A percentile compares a stretch with the other conserved stretches of the same genome.
Evolutionary conservation across 2,888 invertebrate species (phyloP).

Genomic region (Tipula helvola): DNA sequence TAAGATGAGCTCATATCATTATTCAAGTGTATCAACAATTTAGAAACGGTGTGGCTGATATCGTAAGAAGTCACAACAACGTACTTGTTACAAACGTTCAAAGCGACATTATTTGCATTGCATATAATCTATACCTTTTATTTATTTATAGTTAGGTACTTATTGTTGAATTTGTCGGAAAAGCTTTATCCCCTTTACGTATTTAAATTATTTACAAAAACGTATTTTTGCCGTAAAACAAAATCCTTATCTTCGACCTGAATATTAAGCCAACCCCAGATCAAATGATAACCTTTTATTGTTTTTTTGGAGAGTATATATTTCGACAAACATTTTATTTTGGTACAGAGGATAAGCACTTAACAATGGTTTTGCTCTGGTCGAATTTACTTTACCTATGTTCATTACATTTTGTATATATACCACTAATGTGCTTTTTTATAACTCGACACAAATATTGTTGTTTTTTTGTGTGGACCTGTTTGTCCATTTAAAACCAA

Average conservation of each 20-base stretch:
- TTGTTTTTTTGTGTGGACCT: background rate
- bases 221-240: background rate
- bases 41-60: too few species aligned
- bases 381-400: background rate
- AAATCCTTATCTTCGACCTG: background rate
- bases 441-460: background rate
- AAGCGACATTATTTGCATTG: background rate
- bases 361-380: background rate
- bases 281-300: background rate
- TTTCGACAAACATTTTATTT: background rate
- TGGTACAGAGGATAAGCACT: background rate
- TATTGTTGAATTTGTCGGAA: background rate
- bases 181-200: background rate
- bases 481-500: background rate
- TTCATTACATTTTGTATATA: too few species aligned
- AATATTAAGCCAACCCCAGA: background rate
- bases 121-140: background rate
- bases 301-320: background rate
- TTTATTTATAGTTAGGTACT: background rate
- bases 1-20: background rate
- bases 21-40: background rate
- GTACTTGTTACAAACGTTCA: background rate
- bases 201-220: background rate
- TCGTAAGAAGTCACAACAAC: background rate
- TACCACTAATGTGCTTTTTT: too few species aligned